Evolutionary conservation across 2,113 vertebrate genomes (phyloP), one percentile per base, ranked within the genome.

Genomic region (Phylloscopus whistleri): DNA sequence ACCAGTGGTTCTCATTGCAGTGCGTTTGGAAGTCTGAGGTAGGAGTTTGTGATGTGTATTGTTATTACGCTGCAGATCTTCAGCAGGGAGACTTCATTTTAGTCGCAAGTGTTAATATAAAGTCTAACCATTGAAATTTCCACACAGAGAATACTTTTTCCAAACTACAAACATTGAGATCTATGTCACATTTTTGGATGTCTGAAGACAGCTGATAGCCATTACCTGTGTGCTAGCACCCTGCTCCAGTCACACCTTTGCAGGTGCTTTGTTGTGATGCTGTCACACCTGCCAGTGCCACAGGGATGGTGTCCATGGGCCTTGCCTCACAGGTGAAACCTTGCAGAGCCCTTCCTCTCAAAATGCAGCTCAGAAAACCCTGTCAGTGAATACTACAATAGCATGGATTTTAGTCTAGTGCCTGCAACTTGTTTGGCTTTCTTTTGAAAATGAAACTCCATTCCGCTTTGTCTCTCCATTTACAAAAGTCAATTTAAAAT

Each of bases 201-300:
- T 6, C 27, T 60, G 20, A 44, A 63, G 59, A n/a, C 30, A 7
- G 9, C 26, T 24, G 10, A 12, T 33, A 41, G 39, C n/a, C 39
- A 4, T 67, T 74, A 51, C 5, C 8, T 23, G 10, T 16, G 37
- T 69, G n/a, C 10, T 55, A 48, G 17, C 37, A 52, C 9, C 6
- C 59, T 73, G 33, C 48, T 60, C 10, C 41, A 3, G n/a, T 72
- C 11, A 16, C 15, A 17, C 22, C 1, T 3, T 10, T 58, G 56
- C 43, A 35, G 12, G 11, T 4, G 1, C 31, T 74, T 48, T 39
- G 18, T 62, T 43, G 31, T 1, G 26, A 44, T 8, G 2, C 53
- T 16, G 5, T 43, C 21, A 13, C 11, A 59, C 0, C 1, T 31
- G 7, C 17, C 2, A 3, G 0, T 77, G 52, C 49, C 3, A 1